phyloP scores from a whole-genome alignment of 2,888 invertebrate species.

The Furcula furcula region DNA sequence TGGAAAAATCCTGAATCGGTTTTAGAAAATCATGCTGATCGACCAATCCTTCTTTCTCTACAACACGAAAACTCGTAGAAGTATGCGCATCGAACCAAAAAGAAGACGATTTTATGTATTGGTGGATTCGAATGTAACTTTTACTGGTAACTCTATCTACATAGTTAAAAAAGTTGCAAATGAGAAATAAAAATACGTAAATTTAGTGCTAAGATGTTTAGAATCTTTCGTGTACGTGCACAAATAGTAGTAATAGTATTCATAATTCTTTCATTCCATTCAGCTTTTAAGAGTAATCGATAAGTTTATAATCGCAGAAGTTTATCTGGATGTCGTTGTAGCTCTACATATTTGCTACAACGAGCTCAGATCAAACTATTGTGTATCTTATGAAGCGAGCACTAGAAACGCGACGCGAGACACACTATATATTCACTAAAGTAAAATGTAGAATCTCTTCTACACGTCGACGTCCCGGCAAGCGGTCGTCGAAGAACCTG shows the following conservation, averaged over 20 bases:
- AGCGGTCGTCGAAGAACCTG: conserved; percentile 65
- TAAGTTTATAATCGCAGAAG: conserved; percentile 13
- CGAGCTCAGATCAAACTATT: conserved; percentile 17
- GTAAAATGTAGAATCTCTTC: conserved; percentile 46
- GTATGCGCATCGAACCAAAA: too few relatives aligned
- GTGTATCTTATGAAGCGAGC: conserved; percentile 21
- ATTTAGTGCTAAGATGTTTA: too few relatives aligned
- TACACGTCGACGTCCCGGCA: conserved; percentile 55
- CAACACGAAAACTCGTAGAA: too few relatives aligned
- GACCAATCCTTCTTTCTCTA: too few relatives aligned
- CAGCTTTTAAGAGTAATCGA: conserved; percentile 6
- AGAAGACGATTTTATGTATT: too few relatives aligned
- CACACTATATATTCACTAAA: conserved; percentile 29
- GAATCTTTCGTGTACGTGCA: too few relatives aligned
- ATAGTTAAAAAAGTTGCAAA: too few relatives aligned
- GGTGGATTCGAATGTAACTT: too few relatives aligned
- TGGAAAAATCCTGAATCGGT: too few relatives aligned
- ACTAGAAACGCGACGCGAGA: conserved; percentile 19
- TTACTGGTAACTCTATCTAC: too few relatives aligned
- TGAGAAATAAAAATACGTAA: too few relatives aligned
- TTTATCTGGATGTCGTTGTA: conserved; percentile 23
- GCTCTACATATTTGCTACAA: conserved; percentile 13
- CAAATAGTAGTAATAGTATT: conserved; percentile 2
- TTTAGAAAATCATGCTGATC: too few relatives aligned
- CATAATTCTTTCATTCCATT: conserved; percentile 7